These are phyloP conservation scores for Drosophila neocordata DNA, from an alignment of 1,140 invertebrate species.

Conservation along the genomic window DNA sequence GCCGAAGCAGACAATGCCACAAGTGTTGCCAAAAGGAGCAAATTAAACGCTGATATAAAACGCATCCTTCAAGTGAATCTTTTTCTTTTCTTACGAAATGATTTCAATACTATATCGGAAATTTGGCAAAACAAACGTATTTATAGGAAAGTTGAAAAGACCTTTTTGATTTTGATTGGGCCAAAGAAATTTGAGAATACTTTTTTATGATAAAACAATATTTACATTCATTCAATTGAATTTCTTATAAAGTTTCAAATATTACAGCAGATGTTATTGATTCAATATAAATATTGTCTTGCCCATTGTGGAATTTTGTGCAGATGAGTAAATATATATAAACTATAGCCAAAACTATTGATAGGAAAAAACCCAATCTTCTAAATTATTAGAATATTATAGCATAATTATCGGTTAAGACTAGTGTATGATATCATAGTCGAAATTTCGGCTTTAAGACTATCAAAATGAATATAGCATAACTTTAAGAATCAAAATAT, in stretches of 20 bases:
- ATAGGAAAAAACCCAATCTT: neutral
- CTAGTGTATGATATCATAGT: neutral
- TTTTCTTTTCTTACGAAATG: neutral
- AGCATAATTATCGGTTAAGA: neutral
- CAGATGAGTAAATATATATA: neutral
- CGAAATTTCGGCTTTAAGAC: neutral
- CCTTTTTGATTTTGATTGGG: neutral
- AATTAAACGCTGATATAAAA: neutral
- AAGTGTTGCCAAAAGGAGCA: neutral
- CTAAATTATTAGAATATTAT: neutral
- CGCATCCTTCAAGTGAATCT: neutral
- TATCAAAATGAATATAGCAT: neutral
- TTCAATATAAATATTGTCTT: neutral
- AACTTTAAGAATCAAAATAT: neutral
- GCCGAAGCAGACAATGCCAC: neutral
- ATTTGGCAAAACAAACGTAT: neutral
- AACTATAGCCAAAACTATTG: neutral
- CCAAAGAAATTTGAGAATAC: neutral
- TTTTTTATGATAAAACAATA: neutral
- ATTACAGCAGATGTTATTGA: slow-evolving; percentile 1
- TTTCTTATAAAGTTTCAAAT: neutral
- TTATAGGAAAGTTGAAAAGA: neutral
- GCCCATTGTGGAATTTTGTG: neutral
- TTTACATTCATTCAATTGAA: neutral
- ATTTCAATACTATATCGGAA: neutral